Evolutionary conservation across 2,113 vertebrate species (phyloP), one percentile per base, ranked within the genome.

Genomic region (Odontesthes bonariensis): DNA sequence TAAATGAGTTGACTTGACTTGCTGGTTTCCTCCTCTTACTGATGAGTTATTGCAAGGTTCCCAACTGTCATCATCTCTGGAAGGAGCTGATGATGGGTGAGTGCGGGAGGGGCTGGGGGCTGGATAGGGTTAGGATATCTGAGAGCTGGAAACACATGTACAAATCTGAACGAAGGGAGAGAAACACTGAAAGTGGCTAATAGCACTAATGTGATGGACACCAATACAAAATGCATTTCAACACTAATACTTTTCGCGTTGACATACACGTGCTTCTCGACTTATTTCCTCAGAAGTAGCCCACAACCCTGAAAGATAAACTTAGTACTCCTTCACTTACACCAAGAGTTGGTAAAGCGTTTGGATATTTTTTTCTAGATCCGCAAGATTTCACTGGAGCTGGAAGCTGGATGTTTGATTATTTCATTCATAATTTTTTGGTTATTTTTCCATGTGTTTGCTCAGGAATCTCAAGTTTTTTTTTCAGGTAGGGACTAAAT

Each of bases 141-240:
- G 86, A 83, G 79, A 79, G 77, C 88, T 91, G 89, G 91, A 92
- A 92, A 87, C 82, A 81, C 61, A 65, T 78, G 84, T 80, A 81
- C 86, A 87, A 90, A 92, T 85, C 81, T 70, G 81, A 87, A 69
- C 27, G 62, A 75, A 70, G 64, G 77, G 74, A 74, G 83, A 86
- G 79, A 91, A 92, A 90, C 82, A 89, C 19, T 62, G 58, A 76
- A 66, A 86, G 75, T 81, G 62, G 83, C 77, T 86, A 80, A 84
- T 52, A 81, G 59, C 54, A 60, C 69, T 49, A 71, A 59, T 83
- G 64, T 73, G 64, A 68, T 70, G 38, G 27, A 52, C 67, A 63
- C 59, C 78, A 69, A 79, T 75, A 80, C 31, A 42, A 67, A 83
- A 69, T 70, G 52, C 60, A 75, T 78, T 62, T 71, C 53, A 47